Conservation (phyloP, 1,140 invertebrate genomes). For the Bilobella aurantiaca region DNA sequence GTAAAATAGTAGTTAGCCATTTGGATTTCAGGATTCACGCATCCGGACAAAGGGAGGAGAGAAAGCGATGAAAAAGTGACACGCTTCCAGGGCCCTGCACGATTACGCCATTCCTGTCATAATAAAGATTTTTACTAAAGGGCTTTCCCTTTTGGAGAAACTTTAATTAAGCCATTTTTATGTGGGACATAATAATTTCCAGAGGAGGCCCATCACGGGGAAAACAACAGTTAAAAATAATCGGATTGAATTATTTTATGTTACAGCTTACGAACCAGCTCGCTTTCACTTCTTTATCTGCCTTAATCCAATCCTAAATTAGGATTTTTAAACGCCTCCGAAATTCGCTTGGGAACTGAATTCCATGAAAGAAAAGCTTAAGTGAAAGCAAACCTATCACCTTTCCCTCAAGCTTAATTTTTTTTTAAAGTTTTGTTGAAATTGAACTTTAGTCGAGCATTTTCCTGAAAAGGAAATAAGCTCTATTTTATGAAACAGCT, state of each 20-base stretch:
- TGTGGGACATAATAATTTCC: slow-evolving; percentile 1
- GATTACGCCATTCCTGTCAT: background rate
- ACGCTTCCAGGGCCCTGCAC: background rate
- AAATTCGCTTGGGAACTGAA: too few species aligned
- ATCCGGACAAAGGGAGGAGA: background rate
- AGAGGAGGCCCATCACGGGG: background rate
- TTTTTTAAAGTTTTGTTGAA: too few species aligned
- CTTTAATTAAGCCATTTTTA: slow-evolving; percentile 6
- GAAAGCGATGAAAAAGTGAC: background rate
- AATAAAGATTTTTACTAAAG: background rate
- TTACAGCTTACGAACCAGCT: too few species aligned
- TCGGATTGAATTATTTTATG: slow-evolving; percentile 7
- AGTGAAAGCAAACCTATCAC: too few species aligned
- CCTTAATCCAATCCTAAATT: background rate
- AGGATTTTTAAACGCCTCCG: too few species aligned
- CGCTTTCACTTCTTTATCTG: too few species aligned
- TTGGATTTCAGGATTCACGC: background rate
- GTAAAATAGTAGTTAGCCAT: slow-evolving; percentile 8
- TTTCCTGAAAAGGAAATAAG: background rate
- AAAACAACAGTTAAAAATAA: slow-evolving; percentile 5
- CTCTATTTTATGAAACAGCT: background rate
- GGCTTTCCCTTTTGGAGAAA: slow-evolving; percentile 3
- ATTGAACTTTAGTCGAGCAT: background rate
- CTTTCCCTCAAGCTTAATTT: too few species aligned
- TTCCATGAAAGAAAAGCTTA: too few species aligned